Conservation (phyloP, 1,140 invertebrate species). For the Lordiphosa clarofinis region DNA sequence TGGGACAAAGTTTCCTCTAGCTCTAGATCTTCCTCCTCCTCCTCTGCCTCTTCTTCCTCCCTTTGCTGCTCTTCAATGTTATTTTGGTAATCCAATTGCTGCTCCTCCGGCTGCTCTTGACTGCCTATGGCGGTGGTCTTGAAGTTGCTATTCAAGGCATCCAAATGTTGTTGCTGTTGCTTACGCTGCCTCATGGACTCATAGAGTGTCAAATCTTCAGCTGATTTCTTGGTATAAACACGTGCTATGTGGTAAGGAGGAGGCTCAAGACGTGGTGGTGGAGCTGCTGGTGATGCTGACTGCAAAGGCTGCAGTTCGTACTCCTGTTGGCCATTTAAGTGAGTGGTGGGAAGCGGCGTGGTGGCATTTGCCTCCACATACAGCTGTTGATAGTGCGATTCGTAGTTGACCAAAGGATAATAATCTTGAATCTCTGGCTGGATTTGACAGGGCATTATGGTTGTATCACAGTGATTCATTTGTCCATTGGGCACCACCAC, state of each 20-base stretch:
- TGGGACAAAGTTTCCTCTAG: conserved; percentile 56
- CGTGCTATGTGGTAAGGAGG: conserved; percentile 87
- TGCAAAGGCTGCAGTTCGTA: conserved; percentile 64
- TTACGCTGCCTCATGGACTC: conserved; percentile 66
- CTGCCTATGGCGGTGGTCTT: conserved; percentile 64
- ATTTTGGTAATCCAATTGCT: conserved; percentile 63
- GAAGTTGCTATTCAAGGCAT: conserved; percentile 63
- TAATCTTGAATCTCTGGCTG: conserved; percentile 52
- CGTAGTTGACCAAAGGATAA: conserved; percentile 65
- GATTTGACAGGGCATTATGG: conserved; percentile 13
- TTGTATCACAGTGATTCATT: conserved; percentile 69
- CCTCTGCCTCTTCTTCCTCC: conserved; percentile 27
- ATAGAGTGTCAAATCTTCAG: conserved; percentile 75
- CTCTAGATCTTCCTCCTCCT: conserved; percentile 31
- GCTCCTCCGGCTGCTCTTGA: conserved; percentile 28
- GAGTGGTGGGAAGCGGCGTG: conserved; percentile 61
- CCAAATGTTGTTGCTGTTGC: conserved; percentile 54
- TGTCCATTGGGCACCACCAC: conserved; percentile 65
- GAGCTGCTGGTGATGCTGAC: conserved; percentile 47
- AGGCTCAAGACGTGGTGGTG: conserved; percentile 78
- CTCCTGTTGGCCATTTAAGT: conserved; percentile 60
- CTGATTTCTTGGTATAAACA: conserved; percentile 85
- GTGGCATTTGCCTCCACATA: conserved; percentile 52
- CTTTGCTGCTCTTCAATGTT: conserved; percentile 34
- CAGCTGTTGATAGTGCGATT: conserved; percentile 60